Base-by-base conservation (phyloP, 1,140 invertebrate genomes). In the Drosophila nigromelanica region DNA sequence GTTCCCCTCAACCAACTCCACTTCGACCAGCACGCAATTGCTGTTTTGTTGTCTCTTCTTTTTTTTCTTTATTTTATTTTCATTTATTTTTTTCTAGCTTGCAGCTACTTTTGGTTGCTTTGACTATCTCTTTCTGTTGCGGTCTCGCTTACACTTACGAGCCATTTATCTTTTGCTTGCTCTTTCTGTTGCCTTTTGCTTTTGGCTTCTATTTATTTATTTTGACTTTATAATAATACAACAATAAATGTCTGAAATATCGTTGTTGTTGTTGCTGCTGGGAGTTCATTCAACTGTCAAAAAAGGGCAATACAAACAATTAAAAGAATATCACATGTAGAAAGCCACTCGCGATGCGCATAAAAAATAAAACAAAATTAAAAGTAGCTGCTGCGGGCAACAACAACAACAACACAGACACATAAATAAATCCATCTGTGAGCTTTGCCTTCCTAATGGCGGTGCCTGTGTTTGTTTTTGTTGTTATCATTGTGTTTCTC, bases 241-340 rank as follows among this genome's bases (percentile, higher is more conserved):
- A 67, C 30, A 55, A 56, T 37, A 60, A 52, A 27, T 63, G 33
- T 50, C 35, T 0, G 8, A 39, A 6, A 5, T 33, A 24, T 54
- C 30, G 14, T 59, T 58, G 24, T 61, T 47, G 48, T 59, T 66
- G 47, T 39, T 67, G 59, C 59, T 62, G 52, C 56, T 60, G 11
- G 47, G 30, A 21, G 80, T 83, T 83, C 80, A 79, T 83, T 83
- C 80, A 83, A 83, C 80, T 83, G 80, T 73, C 80, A 79, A 79
- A 85, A 77, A 62, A 69, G 58, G 37, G 61, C 51, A 42, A 61
- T 39, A 69, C 39, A 80, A 78, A 63, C 64, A 66, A 77, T 47
- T 58, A 50, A 67, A 59, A 52, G 60, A 39, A 40, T 42, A 50
- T 63, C 14, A 67, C 10, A 40, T 48, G 40, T 45, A 75, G 6